Base-by-base conservation (phyloP, 2,888 invertebrate genomes). In the Cremastinae sp. region DNA sequence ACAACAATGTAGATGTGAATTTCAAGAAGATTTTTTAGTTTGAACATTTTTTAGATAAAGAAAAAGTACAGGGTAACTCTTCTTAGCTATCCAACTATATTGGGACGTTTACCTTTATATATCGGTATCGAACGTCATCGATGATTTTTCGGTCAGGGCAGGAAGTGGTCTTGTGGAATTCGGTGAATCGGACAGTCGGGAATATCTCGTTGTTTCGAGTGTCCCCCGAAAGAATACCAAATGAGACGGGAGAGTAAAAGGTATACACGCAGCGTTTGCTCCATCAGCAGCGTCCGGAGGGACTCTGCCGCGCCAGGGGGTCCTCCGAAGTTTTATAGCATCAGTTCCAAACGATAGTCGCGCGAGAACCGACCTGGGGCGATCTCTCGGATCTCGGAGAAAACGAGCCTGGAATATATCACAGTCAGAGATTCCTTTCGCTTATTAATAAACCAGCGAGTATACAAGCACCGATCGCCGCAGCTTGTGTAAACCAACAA, bases 301-400 rank as follows among this genome's bases (percentile, higher is more conserved):
- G 53, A 12, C 41, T 41, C 36, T 56, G n/a, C 34, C 69, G 22
- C 74, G 43, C 36, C 74, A 22, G 74, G 74, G 74, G 74, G 74
- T 74, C 69, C 43, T 70, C 69, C 18, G 58, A 59, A 53, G 58
- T 73, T 74, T 74, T 56, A 74, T 58, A 58, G 70, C 53, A n/a
- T n/a, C n/a, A 65, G 28, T 51, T 51, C 14, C 18, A 53, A 58
- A 28, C 58, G 69, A 64, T 68, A 45, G 53, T 61, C 61, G 22
- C 38, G 7, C 45, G 22, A 8, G 43, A 51, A 20, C 43, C 49
- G 58, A 41, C 41, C 41, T 38, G 38, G 53, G 22, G 5, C n/a
- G 41, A 41, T 38, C 28, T 47, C 9, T 10, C 61, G 14, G 8
- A 36, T 36, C 54, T 12, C 36, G 34, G 43, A 66, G 45, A 9